Base-by-base conservation (phyloP, 2,888 invertebrate genomes). In the Laothoe populi region DNA sequence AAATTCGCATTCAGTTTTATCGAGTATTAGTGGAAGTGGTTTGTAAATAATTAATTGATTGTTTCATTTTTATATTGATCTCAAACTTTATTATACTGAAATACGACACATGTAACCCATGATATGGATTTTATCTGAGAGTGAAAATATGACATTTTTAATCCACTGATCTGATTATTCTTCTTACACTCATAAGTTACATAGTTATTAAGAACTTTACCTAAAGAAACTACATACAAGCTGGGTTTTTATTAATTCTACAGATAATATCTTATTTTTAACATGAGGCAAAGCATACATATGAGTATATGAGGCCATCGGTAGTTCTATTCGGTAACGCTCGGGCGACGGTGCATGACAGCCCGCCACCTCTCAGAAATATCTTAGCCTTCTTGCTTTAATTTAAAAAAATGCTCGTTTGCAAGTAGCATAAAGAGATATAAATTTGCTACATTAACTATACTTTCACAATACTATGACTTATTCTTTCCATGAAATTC, bases 251-350 rank as follows among this genome's bases (percentile, higher is more conserved):
- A 26, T 26, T 2, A 26, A 26, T 4, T 26, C 26, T 26, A 26
- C 35, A 35, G 35, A 7, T 1, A 8, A 44, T 8, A n/a, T 38
- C 13, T 45, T 21, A 35, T 10, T 35, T 31, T 21, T 21, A 31
- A 44, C 19, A 42, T 58, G 35, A 46, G 11, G 53, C 4, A 24
- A 44, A 35, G 53, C 70, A 66, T 66, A 70, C 69, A 74, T 66
- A 74, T 75, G 69, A 68, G 69, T 69, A 63, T 72, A 74, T 71
- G 72, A 75, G 73, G 77, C 79, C 77, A 82, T 83, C 78, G 81
- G 75, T 76, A 78, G 78, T 78, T 72, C 72, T 79, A 81, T 83
- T 84, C 77, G 79, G 89, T 88, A 86, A 90, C 90, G 87, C 88
- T 82, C 82, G 82, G 83, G 62, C 76, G 76, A 71, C 83, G 81